Evolutionary conservation across 2,113 vertebrate genomes (phyloP).

Genomic region (Tragulus kanchil): DNA sequence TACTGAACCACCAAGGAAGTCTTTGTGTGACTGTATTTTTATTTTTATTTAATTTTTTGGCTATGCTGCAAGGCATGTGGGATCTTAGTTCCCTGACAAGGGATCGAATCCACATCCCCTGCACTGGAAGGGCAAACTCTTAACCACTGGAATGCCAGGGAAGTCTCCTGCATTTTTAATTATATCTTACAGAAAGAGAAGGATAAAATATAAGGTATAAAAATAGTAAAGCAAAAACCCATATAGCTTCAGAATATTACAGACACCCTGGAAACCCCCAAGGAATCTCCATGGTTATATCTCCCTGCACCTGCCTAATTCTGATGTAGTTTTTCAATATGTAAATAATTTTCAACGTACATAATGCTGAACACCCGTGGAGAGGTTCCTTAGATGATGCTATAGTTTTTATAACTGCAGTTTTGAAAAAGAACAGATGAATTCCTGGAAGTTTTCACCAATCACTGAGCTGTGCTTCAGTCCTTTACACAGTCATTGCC

Average conservation of each 20-base stretch:
- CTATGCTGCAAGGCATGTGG: neutral
- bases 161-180: neutral
- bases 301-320: no score
- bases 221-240: neutral
- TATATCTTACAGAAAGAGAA: neutral
- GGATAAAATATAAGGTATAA: neutral
- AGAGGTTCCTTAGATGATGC: neutral
- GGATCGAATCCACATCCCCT: neutral
- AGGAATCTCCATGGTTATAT: neutral
- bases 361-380: neutral
- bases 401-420: neutral
- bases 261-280: neutral
- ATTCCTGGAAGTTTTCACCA: neutral
- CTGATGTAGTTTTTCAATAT: neutral
- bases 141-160: neutral
- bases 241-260: neutral
- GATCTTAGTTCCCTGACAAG: neutral
- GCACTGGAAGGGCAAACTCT: neutral
- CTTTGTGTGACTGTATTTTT: neutral
- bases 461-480: neutral
- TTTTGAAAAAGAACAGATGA: neutral
- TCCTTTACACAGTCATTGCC: neutral
- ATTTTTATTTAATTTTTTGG: neutral
- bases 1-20: neutral
- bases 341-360: neutral